These are phyloP conservation scores for Byasa hedistus DNA, from an alignment of 2,888 invertebrate species.

Conservation along the genomic window DNA sequence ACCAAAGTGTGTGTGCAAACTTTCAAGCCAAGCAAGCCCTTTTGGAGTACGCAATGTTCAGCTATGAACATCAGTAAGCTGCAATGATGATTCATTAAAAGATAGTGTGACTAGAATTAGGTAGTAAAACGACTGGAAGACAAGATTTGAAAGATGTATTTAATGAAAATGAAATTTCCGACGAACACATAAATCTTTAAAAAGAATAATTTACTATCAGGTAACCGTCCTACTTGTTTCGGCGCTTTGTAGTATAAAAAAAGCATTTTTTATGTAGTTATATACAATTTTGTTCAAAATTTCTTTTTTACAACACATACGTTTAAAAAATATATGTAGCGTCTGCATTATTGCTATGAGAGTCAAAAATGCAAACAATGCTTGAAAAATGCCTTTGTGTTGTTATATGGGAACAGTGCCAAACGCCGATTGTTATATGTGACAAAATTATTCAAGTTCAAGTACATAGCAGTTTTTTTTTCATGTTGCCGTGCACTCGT, in stretches of 20 bases:
- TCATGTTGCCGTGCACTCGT: slow-evolving; percentile 51
- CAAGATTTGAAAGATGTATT: too few relatives aligned
- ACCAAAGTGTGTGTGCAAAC: too few relatives aligned
- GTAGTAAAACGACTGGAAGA: too few relatives aligned
- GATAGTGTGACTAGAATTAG: too few relatives aligned
- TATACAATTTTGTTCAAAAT: not conserved
- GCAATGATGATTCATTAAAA: too few relatives aligned
- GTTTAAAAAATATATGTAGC: not conserved
- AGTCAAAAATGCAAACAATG: not conserved
- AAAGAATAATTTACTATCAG: too few relatives aligned
- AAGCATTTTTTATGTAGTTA: not conserved
- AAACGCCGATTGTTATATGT: slow-evolving; percentile 1
- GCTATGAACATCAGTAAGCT: too few relatives aligned
- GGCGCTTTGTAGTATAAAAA: not conserved
- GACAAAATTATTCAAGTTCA: slow-evolving; percentile 57
- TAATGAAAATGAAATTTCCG: too few relatives aligned
- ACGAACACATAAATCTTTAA: too few relatives aligned
- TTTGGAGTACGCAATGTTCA: too few relatives aligned
- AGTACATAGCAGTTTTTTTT: slow-evolving; percentile 53
- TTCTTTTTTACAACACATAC: not conserved
- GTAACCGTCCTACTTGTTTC: not conserved
- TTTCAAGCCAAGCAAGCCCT: too few relatives aligned
- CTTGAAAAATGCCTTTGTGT: not conserved
- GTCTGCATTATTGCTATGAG: not conserved
- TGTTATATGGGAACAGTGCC: not conserved